phyloP scores from a whole-genome alignment of 2,113 vertebrate genomes.

The Puffinus mauretanicus region DNA sequence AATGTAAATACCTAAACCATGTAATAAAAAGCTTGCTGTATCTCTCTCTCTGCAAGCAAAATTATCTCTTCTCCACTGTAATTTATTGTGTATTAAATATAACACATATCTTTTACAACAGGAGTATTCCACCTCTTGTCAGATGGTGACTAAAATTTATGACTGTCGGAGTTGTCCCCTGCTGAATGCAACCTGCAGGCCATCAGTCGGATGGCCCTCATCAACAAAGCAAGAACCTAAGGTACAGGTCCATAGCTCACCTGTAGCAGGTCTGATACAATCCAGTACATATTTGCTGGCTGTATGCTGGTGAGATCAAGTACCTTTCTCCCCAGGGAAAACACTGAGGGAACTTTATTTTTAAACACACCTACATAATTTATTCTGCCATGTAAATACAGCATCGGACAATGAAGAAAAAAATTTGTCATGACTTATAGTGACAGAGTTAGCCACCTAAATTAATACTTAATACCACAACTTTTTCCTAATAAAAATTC shows the following conservation, averaged over 20 bases:
- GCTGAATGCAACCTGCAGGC: neutral
- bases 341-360: neutral
- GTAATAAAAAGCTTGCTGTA: neutral
- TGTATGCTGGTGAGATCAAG: neutral
- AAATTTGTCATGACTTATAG: neutral
- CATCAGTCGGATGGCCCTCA: neutral
- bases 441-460: neutral
- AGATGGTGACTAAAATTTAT: neutral
- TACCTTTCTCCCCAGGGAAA: neutral
- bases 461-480: neutral
- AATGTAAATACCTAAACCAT: neutral
- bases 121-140: neutral
- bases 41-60: neutral
- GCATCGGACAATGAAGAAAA: neutral
- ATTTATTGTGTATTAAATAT: neutral
- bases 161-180: neutral
- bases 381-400: neutral
- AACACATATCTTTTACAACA: neutral
- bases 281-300: fast-evolving
- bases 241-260: neutral
- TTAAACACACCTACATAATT: neutral
- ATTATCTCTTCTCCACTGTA: neutral
- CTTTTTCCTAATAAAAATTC: neutral
- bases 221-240: neutral
- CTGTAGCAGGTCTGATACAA: neutral